Base-by-base conservation (phyloP, 2,888 invertebrate genomes). In the Oxytorus armatus region DNA sequence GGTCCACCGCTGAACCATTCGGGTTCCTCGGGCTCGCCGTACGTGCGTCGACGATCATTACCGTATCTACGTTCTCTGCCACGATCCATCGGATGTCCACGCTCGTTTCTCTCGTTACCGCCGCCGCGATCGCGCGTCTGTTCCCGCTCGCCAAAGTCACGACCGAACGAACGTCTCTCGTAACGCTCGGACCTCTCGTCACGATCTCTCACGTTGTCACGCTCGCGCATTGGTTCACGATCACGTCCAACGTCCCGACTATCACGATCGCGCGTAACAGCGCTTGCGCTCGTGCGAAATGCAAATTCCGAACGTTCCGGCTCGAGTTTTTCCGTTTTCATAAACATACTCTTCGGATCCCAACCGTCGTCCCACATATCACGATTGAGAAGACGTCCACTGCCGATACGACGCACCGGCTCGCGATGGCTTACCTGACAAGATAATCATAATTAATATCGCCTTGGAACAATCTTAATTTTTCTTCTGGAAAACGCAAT, bases 1-100 rank as follows among this genome's bases (percentile, higher is more conserved):
- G 98, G 98, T 53, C 98, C 98, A 79, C 96, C 96, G 87, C 96
- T 96, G 89, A 96, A 96, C 95, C 98, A 98, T 92, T 98, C 98
- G 1, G 98, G 98, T 91, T 97, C 97, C 85, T 96, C 97, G 85
- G 95, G 95, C 78, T 94, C 94, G 74, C 88, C 90, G 61, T 89
- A 90, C 7, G 90, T 91, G 85, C 95, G 93, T 82, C 95, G 93
- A 86, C 94, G 93, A 85, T 93, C 93, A 81, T 93, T 81, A 4
- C 82, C 80, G 74, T 80, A 84, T 21, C 81, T 74, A 1, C 84
- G 80, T 65, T 84, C 83, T 47, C 83, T 72, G 83, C 93, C 94
- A 21, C 86, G 86, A 79, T 89, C 90, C 80, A 86, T 86, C 68
- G 85, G 85, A 83, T 90, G 89, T 76, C 84, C 88, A 25, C 89